Evolutionary conservation across 2,797 vertebrate species (phyloP), one percentile per base, ranked within the genome.

Genomic region (Petrocephalus schoutedeni): DNA sequence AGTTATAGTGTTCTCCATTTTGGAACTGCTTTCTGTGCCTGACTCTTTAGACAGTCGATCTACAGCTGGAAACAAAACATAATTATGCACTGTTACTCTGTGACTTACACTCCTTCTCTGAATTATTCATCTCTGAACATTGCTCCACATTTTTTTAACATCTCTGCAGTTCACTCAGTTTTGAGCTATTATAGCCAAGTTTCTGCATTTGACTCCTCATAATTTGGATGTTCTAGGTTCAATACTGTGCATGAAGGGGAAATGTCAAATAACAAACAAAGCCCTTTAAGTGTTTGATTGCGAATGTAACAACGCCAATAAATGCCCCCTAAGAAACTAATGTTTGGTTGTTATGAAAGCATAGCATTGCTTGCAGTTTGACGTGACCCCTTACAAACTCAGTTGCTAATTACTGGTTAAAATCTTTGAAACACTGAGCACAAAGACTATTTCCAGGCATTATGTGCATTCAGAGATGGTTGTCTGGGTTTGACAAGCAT

Each of bases 1-100:
- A 71, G 88, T 32, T 89, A 23, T 90, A 86, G 91, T 89, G 88
- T 91, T 67, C 61, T 93, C 93, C 12, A 82, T 54, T 85, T 89
- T 92, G 88, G 90, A 61, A n/a, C 91, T 61, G 88, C 90, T 90
- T 56, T 95, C 95, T 53, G 90, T 87, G 77, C 93, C 93, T 0
- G 94, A 95, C 83, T 94, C 90, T 91, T 92, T 95, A 90, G 95
- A 95, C 89, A 95, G 93, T 89, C 92, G 93, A 91, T 96, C 95
- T 93, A 95, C 94, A 95, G 95, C 97, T 98, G 94, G 49, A 58
- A 53, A 49, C 91, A 91, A 16, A 89, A 23, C 89, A 82, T 56
- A 90, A 53, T 91, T 12, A 4, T 89, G 53, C 54, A 32, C 89
- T 86, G 89, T 4, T n/a, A 74, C 7, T 64, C 10, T 23, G 5